Percentiles rank a stretch among this genome's conserved stretches.
Evolutionary conservation across 2,797 vertebrate genomes (phyloP).

Genomic region (Pangasius mekongensis): DNA sequence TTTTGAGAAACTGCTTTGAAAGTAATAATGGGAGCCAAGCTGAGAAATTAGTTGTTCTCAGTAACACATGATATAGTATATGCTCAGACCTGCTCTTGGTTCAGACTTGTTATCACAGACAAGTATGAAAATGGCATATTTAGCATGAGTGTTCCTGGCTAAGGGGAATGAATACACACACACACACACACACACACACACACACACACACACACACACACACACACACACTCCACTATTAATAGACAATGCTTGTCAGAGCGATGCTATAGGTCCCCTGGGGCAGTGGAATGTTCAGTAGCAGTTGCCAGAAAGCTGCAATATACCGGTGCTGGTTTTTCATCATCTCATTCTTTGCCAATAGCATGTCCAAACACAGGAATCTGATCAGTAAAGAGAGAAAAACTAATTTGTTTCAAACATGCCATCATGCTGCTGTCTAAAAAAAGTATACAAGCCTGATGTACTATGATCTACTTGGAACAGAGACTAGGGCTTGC

Average conservation of each 20-base stretch:
- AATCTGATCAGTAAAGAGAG: conserved; percentile 2
- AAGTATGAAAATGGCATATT: conserved; percentile 52
- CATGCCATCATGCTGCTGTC: neutral
- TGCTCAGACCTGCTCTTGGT: conserved; percentile 45
- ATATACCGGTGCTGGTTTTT: conserved; percentile 10
- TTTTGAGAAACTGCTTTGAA: neutral
- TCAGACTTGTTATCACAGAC: conserved; percentile 47
- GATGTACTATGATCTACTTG: conserved; percentile 7
- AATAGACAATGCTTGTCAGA: conserved; percentile 47
- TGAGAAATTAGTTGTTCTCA: conserved; percentile 4
- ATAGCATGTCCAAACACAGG: conserved; percentile 31
- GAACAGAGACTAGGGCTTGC: neutral
- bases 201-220: conserved; percentile 8
- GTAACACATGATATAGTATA: conserved; percentile 19
- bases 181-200: neutral
- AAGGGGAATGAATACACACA: neutral
- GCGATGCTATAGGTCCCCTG: conserved; percentile 46
- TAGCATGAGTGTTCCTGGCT: conserved; percentile 43
- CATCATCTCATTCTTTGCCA: conserved; percentile 16
- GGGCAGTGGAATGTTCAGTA: conserved; percentile 55
- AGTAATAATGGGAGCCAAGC: neutral
- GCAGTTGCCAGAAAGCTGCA: conserved; percentile 37
- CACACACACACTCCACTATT: conserved; percentile 38
- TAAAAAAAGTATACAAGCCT: neutral
- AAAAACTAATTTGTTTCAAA: conserved; percentile 20